Percentiles rank a stretch among this genome's conserved stretches.
Conservation (phyloP, 2,888 invertebrate genomes). For the Megamerina dolium region DNA sequence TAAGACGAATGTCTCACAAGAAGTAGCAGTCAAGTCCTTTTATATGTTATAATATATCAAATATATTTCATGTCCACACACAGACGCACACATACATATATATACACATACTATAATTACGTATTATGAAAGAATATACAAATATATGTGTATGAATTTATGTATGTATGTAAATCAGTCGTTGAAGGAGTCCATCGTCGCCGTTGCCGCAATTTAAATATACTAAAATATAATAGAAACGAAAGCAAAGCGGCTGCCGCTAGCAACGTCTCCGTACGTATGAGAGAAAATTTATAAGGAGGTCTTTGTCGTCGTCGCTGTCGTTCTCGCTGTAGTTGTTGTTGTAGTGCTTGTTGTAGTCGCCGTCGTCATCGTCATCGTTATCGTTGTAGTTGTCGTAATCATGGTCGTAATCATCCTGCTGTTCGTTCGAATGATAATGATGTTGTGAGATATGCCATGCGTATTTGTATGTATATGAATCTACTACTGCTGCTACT, state of each 20-base stretch:
- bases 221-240: not conserved
- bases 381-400: too few species aligned
- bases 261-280: not conserved
- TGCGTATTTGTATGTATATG: too few species aligned
- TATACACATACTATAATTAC: not conserved
- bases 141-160: not conserved
- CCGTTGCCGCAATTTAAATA: not conserved
- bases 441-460: too few species aligned
- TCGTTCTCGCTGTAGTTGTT: too few species aligned
- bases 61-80: not conserved
- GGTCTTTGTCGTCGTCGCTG: too few species aligned
- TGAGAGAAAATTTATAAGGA: too few species aligned
- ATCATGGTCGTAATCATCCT: too few species aligned
- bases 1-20: constrained; percentile 46
- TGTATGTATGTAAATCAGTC: not conserved
- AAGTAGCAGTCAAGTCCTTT: constrained; percentile 41
- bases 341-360: too few species aligned
- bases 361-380: too few species aligned
- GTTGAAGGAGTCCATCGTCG: not conserved
- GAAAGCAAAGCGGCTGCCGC: not conserved
- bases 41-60: constrained; percentile 32
- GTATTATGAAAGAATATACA: not conserved
- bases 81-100: constrained; percentile 1
- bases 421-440: too few species aligned
- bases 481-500: too few species aligned